A percentile compares a stretch with the other conserved stretches of the same genome.
Conservation (phyloP, 2,113 vertebrate species). For the Corythaixoides concolor region DNA sequence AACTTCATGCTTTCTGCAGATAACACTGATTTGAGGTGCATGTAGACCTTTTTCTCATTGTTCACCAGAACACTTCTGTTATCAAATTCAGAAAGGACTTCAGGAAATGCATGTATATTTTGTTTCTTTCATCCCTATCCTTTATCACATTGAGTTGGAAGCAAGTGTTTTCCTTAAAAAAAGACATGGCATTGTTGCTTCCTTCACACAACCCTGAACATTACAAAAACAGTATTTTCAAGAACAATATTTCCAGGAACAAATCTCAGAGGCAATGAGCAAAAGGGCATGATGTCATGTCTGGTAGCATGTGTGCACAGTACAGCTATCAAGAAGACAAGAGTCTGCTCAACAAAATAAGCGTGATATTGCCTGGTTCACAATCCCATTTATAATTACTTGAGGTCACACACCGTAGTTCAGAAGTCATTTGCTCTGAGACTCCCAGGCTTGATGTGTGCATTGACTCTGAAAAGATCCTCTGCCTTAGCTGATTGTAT, state of each 20-base stretch:
- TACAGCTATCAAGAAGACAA: background rate
- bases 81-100: background rate
- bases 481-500: background rate
- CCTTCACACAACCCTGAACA: background rate
- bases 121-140: background rate
- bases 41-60: background rate
- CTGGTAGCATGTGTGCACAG: background rate
- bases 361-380: background rate
- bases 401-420: background rate
- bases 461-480: background rate
- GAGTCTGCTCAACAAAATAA: background rate
- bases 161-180: background rate
- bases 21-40: background rate
- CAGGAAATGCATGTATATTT: background rate
- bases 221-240: background rate
- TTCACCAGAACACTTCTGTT: background rate
- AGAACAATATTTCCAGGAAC: background rate
- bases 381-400: background rate
- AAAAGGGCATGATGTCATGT: background rate
- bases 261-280: background rate
- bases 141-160: background rate
- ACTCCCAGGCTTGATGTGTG: background rate
- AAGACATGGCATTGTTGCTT: background rate
- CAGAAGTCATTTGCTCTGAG: background rate
- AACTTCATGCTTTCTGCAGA: background rate